Percentiles rank a stretch among this genome's conserved stretches.
Evolutionary conservation across 1,140 invertebrate species (phyloP).

Genomic region (Trypoxylus dichotomus): DNA sequence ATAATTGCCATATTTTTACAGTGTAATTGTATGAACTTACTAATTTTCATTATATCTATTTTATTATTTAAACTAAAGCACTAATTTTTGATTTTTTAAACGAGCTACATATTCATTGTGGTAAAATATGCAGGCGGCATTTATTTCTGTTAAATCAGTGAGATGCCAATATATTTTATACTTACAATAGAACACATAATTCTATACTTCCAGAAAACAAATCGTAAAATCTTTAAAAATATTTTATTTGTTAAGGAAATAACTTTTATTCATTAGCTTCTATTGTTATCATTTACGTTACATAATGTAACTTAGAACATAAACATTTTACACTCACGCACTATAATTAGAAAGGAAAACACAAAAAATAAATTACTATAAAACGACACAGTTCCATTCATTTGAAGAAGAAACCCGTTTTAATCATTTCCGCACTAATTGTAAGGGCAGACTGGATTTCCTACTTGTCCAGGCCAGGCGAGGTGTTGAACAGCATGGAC

Average conservation of each 20-base stretch:
- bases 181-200: too few species aligned
- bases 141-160: too few species aligned
- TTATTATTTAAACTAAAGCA: too few species aligned
- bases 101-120: too few species aligned
- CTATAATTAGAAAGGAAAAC: background rate
- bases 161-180: too few species aligned
- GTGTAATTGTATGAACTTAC: too few species aligned
- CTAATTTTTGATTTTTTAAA: too few species aligned
- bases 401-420: background rate
- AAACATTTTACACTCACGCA: background rate
- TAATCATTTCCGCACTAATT: background rate
- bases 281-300: background rate
- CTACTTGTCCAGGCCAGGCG: background rate
- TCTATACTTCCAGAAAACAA: background rate
- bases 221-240: background rate
- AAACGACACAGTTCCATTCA: background rate
- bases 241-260: background rate
- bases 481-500: constrained; percentile 11
- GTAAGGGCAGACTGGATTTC: background rate
- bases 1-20: too few species aligned
- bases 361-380: background rate
- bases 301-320: background rate
- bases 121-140: too few species aligned
- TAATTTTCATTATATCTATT: too few species aligned
- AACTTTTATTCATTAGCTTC: background rate